Evolutionary conservation across 2,113 vertebrate species (phyloP).

Genomic region (Rhombomys opimus): DNA sequence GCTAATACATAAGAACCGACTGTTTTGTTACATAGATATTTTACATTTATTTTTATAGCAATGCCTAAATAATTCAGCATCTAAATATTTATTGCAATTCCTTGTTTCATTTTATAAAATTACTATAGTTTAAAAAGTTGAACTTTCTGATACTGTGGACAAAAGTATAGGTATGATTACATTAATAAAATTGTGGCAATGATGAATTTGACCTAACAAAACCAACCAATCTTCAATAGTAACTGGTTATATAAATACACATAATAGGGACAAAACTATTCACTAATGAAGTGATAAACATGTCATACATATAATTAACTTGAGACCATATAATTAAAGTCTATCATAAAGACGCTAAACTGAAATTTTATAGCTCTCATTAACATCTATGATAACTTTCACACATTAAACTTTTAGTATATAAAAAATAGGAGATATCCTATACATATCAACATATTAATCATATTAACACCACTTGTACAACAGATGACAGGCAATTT

Average conservation of each 20-base stretch:
- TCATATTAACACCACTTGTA: not conserved
- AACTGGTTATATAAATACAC: not conserved
- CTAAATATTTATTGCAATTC: not conserved
- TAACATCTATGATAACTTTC: not conserved
- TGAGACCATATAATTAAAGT: not conserved
- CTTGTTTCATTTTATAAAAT: not conserved
- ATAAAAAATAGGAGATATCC: not conserved
- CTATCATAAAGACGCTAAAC: not conserved
- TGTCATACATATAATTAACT: not conserved
- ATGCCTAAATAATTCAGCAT: not conserved
- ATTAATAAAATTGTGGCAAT: not conserved
- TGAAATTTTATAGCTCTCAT: not conserved
- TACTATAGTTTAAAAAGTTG: not conserved
- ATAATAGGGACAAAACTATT: not conserved
- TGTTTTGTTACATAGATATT: not conserved
- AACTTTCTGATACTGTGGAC: not conserved
- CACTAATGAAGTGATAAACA: not conserved
- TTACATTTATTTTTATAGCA: not conserved
- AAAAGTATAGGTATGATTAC: not conserved
- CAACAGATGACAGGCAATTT: not conserved
- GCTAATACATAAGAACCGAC: not conserved
- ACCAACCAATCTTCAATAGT: not conserved
- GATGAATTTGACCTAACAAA: not conserved
- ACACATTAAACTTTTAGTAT: not conserved
- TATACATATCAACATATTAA: not conserved